These are phyloP conservation scores for Lagopus muta DNA, from an alignment of 2,113 vertebrate genomes.

Conservation along the genomic window DNA sequence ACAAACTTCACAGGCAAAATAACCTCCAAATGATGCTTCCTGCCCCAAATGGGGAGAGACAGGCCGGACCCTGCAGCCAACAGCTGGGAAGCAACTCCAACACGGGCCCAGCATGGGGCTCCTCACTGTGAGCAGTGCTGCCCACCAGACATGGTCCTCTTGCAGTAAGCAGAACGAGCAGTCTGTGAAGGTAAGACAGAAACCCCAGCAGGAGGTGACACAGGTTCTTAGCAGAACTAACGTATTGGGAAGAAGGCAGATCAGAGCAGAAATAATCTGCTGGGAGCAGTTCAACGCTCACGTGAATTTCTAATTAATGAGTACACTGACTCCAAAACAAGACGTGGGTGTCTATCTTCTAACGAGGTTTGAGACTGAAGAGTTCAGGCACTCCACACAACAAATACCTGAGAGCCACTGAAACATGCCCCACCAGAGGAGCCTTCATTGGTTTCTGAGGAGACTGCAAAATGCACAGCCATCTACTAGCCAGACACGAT, in stretches of 20 bases:
- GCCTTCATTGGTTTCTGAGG: not conserved
- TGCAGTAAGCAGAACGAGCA: not conserved
- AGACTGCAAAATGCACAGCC: not conserved
- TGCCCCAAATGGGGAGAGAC: not conserved
- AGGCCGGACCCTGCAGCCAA: not conserved
- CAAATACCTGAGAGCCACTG: not conserved
- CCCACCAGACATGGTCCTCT: not conserved
- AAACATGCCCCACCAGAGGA: not conserved
- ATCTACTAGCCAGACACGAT: not conserved
- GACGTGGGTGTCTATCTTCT: not conserved
- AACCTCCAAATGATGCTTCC: not conserved
- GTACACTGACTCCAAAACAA: slow-evolving; percentile 26
- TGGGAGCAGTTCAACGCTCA: slow-evolving; percentile 21
- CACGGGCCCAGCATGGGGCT: not conserved
- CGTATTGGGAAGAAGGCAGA: not conserved
- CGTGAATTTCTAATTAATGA: slow-evolving; percentile 11
- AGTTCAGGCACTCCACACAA: not conserved
- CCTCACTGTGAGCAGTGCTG: not conserved
- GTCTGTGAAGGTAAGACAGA: not conserved
- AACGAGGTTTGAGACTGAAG: not conserved
- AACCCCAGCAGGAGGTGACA: not conserved
- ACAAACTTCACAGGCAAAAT: slow-evolving; percentile 21
- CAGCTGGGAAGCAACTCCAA: not conserved
- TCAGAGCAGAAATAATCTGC: not conserved
- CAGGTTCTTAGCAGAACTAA: not conserved